Evolutionary conservation across 2,888 invertebrate genomes (phyloP), one percentile per base, ranked within the genome.

Genomic region (Tenthredo mesomela): DNA sequence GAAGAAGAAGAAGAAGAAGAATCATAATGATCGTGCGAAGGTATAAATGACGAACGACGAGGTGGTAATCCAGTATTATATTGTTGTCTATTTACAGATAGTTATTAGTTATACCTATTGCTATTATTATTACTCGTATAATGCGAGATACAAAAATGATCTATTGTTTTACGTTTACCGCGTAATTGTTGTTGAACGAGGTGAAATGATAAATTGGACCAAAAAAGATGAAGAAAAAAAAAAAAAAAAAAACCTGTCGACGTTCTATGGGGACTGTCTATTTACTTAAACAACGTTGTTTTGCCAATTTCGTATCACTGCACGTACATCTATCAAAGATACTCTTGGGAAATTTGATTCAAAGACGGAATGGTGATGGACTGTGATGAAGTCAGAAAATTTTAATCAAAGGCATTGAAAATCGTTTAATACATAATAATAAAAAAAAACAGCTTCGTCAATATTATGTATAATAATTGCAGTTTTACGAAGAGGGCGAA

Each of bases 1-100:
- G 25, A 77, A 10, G 29, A 50, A 18, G 50, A 18, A 75, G 18
- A 12, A 25, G 0, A 50, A 50, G 6, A 29, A 77, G 1, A 77
- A 18, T 54, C 21, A 25, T 21, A 9, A 29, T 21, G 21, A 73
- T 12, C 33, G 37, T 33, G 71, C 6, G 12, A 75, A 47, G 33
- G 43, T 47, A 47, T n/a, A 77, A 78, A 54, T 37, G 43, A 33
- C 54, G 43, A 47, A 47, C 9, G 50, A 78, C 77, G 50, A 80
- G 73, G 40, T 50, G 77, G 77, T 77, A 84, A 77, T 77, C 84
- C 84, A 84, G 84, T 84, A 84, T 84, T 84, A 84, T 65, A 84
- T 84, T 65, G 77, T 84, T 84, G 84, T 84, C 84, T 84, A 84
- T 37, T 77, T 84, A 77, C 75, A 77, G 65, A 84, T 77, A 61